Evolutionary conservation across 1,140 invertebrate species (phyloP), one percentile per base, ranked within the genome.

Genomic region (Papilio glaucus): DNA sequence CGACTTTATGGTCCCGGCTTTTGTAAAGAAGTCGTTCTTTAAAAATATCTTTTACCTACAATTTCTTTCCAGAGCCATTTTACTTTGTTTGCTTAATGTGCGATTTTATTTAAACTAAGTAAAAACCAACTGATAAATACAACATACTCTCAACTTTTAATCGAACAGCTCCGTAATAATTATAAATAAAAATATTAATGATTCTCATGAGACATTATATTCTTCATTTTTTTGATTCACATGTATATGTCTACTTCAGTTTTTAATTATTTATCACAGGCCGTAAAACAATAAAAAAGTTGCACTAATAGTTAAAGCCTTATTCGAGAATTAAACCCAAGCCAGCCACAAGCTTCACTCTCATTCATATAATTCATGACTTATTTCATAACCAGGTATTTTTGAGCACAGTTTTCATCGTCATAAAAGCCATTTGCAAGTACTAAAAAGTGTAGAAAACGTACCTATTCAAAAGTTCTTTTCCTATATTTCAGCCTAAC

Each of bases 381-480:
- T 57, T 57, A 24, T 57, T 57, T 57, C 21, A 24, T 57, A 57
- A 12, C 9, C 49, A 57, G 49, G 49, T 57, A 57, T 57, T 24
- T 57, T 57, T 26, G 49, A 57, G 49, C 24, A 26, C 18, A 57
- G 21, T 57, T 57, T 57, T 57, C 21, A 57, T 57, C 18, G 21
- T 24, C 21, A 57, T 57, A 21, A 57, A 24, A 57, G 24, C 18
- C 49, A 57, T 49, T 49, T 24, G 49, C 49, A 26, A 57, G 49
- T 21, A 26, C 21, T 57, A 57, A 57, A 57, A 57, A 57, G 21
- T 57, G 49, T 10, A 24, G 49, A 57, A 57, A 57, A 57, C 21
- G 49, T n/a, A 26, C 49, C 49, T 57, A 57, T 57, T 57, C 49
- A 57, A 57, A 24, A 21, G 21, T 24, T 57, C 49, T 24, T 26